phyloP scores from a whole-genome alignment of 2,113 vertebrate genomes.

The Cepphus grylle region DNA sequence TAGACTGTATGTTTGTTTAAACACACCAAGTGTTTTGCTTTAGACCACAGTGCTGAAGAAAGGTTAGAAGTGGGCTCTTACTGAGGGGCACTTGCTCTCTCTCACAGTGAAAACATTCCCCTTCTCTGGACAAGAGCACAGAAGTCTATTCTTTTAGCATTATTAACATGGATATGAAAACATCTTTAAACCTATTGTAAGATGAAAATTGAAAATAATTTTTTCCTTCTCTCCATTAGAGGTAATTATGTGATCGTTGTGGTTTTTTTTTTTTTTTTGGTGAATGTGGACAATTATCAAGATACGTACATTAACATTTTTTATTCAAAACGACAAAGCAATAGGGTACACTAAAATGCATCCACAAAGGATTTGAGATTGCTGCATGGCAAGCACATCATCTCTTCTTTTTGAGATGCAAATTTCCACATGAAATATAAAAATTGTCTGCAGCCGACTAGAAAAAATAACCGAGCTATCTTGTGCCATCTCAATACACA shows the following conservation, averaged over 20 bases:
- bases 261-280: rapidly evolving
- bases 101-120: background rate
- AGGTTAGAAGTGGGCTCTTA: background rate
- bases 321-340: background rate
- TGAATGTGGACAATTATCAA: background rate
- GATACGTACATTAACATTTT: background rate
- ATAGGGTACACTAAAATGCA: background rate
- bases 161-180: background rate
- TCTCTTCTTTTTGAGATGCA: constrained; percentile 15
- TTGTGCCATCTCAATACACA: background rate
- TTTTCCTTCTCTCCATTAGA: background rate
- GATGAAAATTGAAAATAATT: background rate
- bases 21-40: background rate
- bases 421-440: background rate
- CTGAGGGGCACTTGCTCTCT: background rate
- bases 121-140: background rate
- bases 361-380: background rate
- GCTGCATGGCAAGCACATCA: background rate
- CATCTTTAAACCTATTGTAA: background rate
- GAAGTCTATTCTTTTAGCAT: background rate
- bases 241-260: background rate
- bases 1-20: background rate
- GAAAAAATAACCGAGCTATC: background rate
- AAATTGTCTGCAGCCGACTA: background rate
- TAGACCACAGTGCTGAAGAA: background rate